Percentiles rank a stretch among this genome's conserved stretches.
Conservation (phyloP, 2,888 invertebrate species). For the Piscicola geometra region DNA sequence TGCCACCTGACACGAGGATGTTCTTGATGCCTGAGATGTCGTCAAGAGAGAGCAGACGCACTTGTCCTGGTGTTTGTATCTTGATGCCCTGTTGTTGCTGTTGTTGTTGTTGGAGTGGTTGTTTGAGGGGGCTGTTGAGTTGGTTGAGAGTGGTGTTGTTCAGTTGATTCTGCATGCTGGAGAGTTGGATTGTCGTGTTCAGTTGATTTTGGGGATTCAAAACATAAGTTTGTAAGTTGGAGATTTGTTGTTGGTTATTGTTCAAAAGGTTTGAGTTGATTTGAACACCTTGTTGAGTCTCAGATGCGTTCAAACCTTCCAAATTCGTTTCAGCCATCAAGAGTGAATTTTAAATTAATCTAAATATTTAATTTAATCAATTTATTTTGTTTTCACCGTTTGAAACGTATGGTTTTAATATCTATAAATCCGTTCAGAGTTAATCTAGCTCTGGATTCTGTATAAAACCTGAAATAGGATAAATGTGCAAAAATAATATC, state of each 20-base stretch:
- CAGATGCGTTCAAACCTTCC: background rate
- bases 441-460: too few species aligned
- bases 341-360: background rate
- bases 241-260: background rate
- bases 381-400: too few species aligned
- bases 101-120: background rate
- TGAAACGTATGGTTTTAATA: too few species aligned
- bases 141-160: slow-evolving; percentile 7
- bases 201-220: slow-evolving; percentile 7
- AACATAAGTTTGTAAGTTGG: background rate
- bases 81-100: background rate
- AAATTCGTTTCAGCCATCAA: background rate
- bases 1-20: slow-evolving; percentile 5
- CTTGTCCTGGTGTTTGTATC: slow-evolving; percentile 5
- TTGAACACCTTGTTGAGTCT: background rate
- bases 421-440: too few species aligned
- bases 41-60: background rate
- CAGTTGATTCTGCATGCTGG: background rate
- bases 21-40: slow-evolving; percentile 11
- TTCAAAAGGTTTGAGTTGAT: background rate
- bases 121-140: background rate
- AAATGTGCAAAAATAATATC: too few species aligned
- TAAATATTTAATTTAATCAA: background rate
- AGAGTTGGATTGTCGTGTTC: background rate
- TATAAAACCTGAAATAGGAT: too few species aligned